A percentile compares a stretch with the other conserved stretches of the same genome.
Evolutionary conservation across 2,113 vertebrate species (phyloP).

Genomic region (Argyrosomus japonicus): DNA sequence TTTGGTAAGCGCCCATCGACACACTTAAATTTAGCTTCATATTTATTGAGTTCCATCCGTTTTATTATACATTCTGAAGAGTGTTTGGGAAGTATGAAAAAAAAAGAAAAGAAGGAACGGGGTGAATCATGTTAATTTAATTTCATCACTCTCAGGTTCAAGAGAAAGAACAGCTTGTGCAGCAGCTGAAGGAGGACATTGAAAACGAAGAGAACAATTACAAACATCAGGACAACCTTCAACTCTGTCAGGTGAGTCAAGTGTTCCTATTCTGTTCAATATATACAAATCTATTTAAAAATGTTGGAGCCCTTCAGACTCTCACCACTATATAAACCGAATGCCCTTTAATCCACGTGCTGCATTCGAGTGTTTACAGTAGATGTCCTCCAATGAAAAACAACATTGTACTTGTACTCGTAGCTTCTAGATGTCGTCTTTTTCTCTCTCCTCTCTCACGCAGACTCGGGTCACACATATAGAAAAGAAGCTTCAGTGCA

Average conservation of each 20-base stretch:
- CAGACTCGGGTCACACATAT: slow-evolving; percentile 45
- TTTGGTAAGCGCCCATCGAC: slow-evolving; percentile 52
- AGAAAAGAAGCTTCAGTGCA: slow-evolving; percentile 52
- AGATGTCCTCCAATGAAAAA: not conserved
- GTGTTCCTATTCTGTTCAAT: slow-evolving; percentile 8
- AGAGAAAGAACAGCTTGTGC: slow-evolving; percentile 54
- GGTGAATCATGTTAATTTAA: not conserved
- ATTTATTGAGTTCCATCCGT: not conserved
- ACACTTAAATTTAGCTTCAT: not conserved
- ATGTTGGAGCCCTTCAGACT: not conserved
- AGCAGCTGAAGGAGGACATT: slow-evolving; percentile 52
- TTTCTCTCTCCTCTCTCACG: not conserved
- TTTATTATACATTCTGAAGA: not conserved
- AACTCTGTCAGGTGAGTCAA: slow-evolving; percentile 60
- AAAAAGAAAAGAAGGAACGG: not conserved
- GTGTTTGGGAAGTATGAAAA: not conserved
- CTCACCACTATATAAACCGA: not conserved
- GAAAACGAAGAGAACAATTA: slow-evolving; percentile 56
- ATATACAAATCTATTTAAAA: slow-evolving; percentile 13
- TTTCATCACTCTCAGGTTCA: slow-evolving; percentile 35
- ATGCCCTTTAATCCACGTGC: not conserved
- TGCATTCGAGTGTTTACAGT: slow-evolving; percentile 6
- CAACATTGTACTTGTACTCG: no score
- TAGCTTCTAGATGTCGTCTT: not conserved
- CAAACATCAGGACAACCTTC: slow-evolving; percentile 52